These are phyloP conservation scores for Mizuhopecten yessoensis DNA, from an alignment of 1,140 invertebrate species.

Conservation along the genomic window DNA sequence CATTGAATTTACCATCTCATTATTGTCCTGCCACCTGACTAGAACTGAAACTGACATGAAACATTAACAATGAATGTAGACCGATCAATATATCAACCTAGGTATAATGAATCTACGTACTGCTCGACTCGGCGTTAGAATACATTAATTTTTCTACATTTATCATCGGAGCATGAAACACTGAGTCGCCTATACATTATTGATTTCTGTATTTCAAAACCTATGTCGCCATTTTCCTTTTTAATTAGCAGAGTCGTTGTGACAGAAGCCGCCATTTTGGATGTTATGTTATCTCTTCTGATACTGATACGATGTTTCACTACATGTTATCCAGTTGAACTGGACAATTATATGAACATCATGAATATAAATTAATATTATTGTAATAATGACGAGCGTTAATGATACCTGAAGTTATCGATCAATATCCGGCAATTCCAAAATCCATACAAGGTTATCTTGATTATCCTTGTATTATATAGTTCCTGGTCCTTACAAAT, in stretches of 20 bases:
- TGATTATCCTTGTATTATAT: too few relatives aligned
- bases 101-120: background rate
- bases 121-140: background rate
- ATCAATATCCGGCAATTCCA: background rate
- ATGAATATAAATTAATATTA: slow-evolving; percentile 14
- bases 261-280: background rate
- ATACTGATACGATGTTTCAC: background rate
- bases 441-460: too few relatives aligned
- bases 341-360: background rate
- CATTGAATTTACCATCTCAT: background rate
- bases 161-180: background rate
- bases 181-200: background rate
- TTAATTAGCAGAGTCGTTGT: background rate
- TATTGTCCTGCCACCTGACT: background rate
- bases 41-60: too few relatives aligned
- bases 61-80: too few relatives aligned
- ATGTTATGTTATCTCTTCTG: background rate
- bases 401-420: background rate
- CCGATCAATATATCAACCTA: background rate
- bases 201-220: background rate
- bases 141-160: background rate
- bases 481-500: too few relatives aligned
- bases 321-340: background rate
- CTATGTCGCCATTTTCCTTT: background rate
- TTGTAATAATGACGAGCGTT: background rate